Conservation (phyloP, 1,140 invertebrate species). For the Drosophila nasuta region DNA sequence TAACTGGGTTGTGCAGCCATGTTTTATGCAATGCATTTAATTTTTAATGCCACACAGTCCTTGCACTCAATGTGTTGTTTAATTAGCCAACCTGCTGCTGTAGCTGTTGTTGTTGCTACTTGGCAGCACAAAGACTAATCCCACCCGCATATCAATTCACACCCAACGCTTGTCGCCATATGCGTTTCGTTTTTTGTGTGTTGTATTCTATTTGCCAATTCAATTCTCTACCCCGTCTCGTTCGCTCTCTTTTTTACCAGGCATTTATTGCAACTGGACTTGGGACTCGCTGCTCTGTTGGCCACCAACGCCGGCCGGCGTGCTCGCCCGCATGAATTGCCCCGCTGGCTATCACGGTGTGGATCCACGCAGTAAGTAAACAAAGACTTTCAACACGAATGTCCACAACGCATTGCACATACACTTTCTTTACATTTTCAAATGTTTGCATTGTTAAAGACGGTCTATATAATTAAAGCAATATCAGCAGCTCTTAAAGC, state of each 20-base stretch:
- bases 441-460: too few species aligned
- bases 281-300: slow-evolving; percentile 92
- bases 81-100: slow-evolving; percentile 4
- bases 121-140: too few species aligned
- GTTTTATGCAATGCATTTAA: background rate
- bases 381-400: background rate
- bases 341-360: slow-evolving; percentile 88
- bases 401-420: too few species aligned
- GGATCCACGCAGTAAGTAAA: slow-evolving; percentile 90
- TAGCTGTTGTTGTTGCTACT: too few species aligned
- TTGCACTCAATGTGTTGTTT: slow-evolving; percentile 26
- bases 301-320: slow-evolving; percentile 89
- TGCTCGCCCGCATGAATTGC: slow-evolving; percentile 88
- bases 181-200: background rate
- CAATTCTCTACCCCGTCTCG: too few species aligned
- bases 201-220: too few species aligned
- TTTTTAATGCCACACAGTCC: background rate
- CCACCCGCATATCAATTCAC: background rate
- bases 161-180: background rate
- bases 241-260: slow-evolving; percentile 23
- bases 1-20: too few species aligned
- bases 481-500: too few species aligned
- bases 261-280: slow-evolving; percentile 88
- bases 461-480: too few species aligned
- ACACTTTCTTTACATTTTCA: too few species aligned